Conservation (phyloP, 1,140 invertebrate genomes). For the Bombus superbus region DNA sequence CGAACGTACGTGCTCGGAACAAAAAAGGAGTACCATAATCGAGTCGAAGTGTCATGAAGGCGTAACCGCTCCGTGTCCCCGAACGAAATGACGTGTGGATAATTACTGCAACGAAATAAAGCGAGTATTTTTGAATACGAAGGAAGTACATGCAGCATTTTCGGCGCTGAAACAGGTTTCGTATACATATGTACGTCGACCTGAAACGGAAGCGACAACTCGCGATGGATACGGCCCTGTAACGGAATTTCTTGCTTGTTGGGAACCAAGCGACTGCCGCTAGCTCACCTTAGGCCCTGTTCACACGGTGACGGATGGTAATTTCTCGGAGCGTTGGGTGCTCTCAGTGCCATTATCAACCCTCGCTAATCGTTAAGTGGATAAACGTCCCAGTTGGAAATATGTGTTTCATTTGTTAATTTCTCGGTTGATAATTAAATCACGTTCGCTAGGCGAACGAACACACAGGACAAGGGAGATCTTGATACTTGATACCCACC, state of each 20-base stretch:
- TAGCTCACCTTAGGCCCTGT: constrained; percentile 55
- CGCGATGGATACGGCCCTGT: constrained; percentile 46
- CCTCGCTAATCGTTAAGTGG: constrained; percentile 10
- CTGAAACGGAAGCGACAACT: constrained; percentile 46
- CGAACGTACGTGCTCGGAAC: neutral
- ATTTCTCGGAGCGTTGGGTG: constrained; percentile 13
- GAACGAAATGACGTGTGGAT: constrained; percentile 48
- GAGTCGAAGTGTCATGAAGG: constrained; percentile 28
- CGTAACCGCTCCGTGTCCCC: neutral
- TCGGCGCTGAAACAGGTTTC: neutral
- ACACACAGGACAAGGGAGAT: neutral
- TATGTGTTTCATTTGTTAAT: constrained; percentile 11
- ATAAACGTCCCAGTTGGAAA: constrained; percentile 31
- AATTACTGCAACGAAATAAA: constrained; percentile 47
- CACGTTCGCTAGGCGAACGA: neutral
- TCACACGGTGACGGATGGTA: constrained; percentile 47
- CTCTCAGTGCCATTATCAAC: constrained; percentile 7
- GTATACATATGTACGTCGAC: neutral
- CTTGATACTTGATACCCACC: constrained; percentile 32
- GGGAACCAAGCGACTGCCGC: constrained; percentile 46
- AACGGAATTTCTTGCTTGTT: constrained; percentile 60
- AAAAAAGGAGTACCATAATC: neutral
- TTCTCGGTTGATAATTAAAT: constrained; percentile 15
- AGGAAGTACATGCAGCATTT: constrained; percentile 41
- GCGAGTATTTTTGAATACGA: constrained; percentile 35